phyloP scores from a whole-genome alignment of 1,140 invertebrate genomes.

The Sminthurides bifidus region DNA sequence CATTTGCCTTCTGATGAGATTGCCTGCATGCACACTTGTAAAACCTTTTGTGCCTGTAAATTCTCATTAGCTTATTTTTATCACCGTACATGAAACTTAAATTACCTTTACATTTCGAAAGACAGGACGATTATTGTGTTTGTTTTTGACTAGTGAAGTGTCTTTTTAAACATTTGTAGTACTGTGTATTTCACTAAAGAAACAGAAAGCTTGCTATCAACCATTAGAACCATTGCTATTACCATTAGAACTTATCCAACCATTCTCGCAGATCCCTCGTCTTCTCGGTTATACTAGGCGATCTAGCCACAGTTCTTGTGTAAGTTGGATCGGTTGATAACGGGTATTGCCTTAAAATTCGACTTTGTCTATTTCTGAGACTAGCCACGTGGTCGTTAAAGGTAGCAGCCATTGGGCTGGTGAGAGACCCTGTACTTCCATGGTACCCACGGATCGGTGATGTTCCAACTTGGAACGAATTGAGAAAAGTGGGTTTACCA shows the following conservation, averaged over 20 bases:
- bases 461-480: neutral
- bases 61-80: too few relatives aligned
- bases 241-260: constrained; percentile 25
- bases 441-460: constrained; percentile 1
- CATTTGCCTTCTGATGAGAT: too few relatives aligned
- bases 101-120: too few relatives aligned
- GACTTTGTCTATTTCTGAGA: neutral
- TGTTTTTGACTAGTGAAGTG: too few relatives aligned
- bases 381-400: constrained; percentile 2
- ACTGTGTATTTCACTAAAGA: neutral
- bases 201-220: neutral
- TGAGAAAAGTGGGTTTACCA: constrained; percentile 2
- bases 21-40: too few relatives aligned
- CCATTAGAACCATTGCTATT: neutral
- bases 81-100: too few relatives aligned
- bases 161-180: too few relatives aligned
- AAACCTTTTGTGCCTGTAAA: too few relatives aligned
- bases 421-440: too few relatives aligned
- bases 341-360: constrained; percentile 1
- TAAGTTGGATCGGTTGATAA: neutral
- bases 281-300: constrained; percentile 11
- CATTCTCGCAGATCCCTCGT: constrained; percentile 28
- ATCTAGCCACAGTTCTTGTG: neutral
- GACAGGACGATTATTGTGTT: too few relatives aligned
- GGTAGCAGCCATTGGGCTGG: neutral